Evolutionary conservation across 2,888 invertebrate genomes (phyloP), one percentile per base, ranked within the genome.

Genomic region (Hypercompe scribonia): DNA sequence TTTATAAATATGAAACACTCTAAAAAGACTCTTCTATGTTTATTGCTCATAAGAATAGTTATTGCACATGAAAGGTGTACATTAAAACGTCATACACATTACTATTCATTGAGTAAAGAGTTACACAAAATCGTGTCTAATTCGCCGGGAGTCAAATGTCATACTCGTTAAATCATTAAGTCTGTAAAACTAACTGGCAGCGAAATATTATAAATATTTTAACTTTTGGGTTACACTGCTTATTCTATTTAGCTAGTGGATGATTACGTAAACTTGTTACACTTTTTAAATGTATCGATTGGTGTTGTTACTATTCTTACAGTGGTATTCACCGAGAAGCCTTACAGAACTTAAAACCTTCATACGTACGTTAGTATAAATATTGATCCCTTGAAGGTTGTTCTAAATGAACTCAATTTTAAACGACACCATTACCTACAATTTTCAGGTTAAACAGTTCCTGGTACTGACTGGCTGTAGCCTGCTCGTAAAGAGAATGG

Each of bases 311-410:
- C 28, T n/a, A 33, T 65, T 65, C 13, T 24, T 21, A 31, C n/a
- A n/a, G 39, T 65, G 13, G 24, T 39, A 58, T 31, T 71, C 34
- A n/a, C 31, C 28, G 8, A 54, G 71, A 71, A 71, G 39, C 65
- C 71, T 66, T 71, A 66, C 54, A 58, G 36, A 31, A 65, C 18
- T 33, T 3, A 58, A 34, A 50, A 34, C 33, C 28, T 36, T n/a
- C 4, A 11, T n/a, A 58, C n/a, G n/a, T 54, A 54, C n/a, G 28
- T n/a, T n/a, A n/a, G n/a, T 58, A 28, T 24, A 34, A 58, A 58
- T 82, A 82, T 82, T 73, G 83, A 82, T 82, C 72, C 61, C 24
- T 72, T 42, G 68, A 82, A 73, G 71, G 68, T 70, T 71, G 39
- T 36, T 34, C 10, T 13, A 58, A 72, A 68, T 67, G 71, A 71